A percentile compares a stretch with the other conserved stretches of the same genome.
Conservation (phyloP, 2,113 vertebrate genomes). For the Corythaeola cristata region DNA sequence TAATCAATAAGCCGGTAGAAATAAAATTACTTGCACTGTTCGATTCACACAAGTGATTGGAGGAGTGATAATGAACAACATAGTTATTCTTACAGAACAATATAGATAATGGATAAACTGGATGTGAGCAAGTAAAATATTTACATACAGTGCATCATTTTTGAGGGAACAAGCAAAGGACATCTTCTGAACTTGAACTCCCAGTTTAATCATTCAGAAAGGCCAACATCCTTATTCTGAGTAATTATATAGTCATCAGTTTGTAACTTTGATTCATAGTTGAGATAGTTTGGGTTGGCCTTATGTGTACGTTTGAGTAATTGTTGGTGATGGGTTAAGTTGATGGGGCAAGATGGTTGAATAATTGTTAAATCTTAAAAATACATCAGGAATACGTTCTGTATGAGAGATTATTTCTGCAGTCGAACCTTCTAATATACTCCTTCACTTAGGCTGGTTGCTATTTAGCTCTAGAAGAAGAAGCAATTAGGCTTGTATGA, state of each 20-base stretch:
- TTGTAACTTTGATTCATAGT: not conserved
- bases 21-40: not conserved
- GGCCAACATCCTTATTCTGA: not conserved
- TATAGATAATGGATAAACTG: not conserved
- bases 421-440: not conserved
- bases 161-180: not conserved
- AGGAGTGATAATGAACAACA: not conserved
- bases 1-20: not conserved
- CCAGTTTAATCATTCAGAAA: not conserved
- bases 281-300: not conserved
- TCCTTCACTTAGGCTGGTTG: not conserved
- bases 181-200: not conserved
- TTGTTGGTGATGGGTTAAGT: not conserved
- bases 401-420: not conserved
- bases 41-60: not conserved
- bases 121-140: not conserved
- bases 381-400: not conserved
- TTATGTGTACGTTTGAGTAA: not conserved
- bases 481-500: not conserved
- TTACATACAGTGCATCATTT: not conserved
- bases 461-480: not conserved
- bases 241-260: not conserved
- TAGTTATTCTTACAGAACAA: not conserved
- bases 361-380: not conserved
- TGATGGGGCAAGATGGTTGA: not conserved